These are phyloP conservation scores for Puntigrus tetrazona DNA, from an alignment of 2,113 vertebrate genomes.

Conservation along the genomic window DNA sequence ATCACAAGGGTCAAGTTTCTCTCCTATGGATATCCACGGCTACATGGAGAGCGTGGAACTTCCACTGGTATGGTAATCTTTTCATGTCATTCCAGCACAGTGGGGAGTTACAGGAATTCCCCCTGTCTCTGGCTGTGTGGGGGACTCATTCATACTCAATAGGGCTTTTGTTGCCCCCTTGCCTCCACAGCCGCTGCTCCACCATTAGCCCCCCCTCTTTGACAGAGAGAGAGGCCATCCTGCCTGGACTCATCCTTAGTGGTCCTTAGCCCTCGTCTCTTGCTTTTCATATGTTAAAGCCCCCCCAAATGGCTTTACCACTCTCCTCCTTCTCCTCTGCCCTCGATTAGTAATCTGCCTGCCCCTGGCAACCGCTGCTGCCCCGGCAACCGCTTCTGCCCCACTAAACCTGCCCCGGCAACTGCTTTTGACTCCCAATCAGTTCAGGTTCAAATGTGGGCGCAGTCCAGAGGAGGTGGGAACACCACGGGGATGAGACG, in stretches of 20 bases:
- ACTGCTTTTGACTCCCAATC: conserved; percentile 74
- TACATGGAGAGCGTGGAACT: conserved; percentile 22
- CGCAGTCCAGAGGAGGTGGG: not conserved
- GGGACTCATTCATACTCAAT: conserved; percentile 52
- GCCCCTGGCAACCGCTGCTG: conserved; percentile 53
- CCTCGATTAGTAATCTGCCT: conserved; percentile 57
- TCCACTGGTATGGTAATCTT: conserved; percentile 36
- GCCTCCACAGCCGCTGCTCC: conserved; percentile 16
- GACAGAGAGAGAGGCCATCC: conserved; percentile 80
- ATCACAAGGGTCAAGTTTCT: conserved; percentile 42
- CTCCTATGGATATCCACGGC: conserved; percentile 13
- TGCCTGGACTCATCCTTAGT: conserved; percentile 79
- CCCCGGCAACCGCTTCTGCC: conserved; percentile 74
- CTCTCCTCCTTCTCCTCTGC: conserved; percentile 51
- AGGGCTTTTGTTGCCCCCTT: conserved; percentile 52
- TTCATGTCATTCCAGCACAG: conserved; percentile 48
- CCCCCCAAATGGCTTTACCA: conserved; percentile 79
- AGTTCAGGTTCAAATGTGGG: conserved; percentile 73
- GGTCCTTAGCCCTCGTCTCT: conserved; percentile 70
- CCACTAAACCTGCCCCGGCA: conserved; percentile 71
- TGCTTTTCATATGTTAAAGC: conserved; percentile 86
- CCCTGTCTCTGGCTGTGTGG: conserved; percentile 49
- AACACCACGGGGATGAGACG: not conserved
- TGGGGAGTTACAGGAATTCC: conserved; percentile 51
- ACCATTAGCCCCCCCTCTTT: conserved; percentile 45